Conservation (phyloP, 1,140 invertebrate species). For the Sycophaga agraensis region DNA sequence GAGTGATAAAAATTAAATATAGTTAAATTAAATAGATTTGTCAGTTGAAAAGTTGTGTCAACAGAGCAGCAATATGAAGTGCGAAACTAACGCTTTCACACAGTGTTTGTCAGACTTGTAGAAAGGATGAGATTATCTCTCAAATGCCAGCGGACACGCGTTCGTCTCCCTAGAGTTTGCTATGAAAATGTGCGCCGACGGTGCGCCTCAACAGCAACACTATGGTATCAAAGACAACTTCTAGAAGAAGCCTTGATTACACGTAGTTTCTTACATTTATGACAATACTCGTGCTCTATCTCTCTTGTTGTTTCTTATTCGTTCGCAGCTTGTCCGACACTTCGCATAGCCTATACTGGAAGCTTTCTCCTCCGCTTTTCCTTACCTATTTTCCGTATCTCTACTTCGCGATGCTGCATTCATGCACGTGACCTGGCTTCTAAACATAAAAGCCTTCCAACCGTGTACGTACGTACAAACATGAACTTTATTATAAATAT, state of each 20-base stretch:
- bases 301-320: no score
- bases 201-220: not conserved
- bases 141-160: conserved; percentile 23
- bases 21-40: no score
- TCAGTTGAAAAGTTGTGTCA: no score
- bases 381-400: not conserved
- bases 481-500: no score
- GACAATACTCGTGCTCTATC: conserved; percentile 13
- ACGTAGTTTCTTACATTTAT: conserved; percentile 18
- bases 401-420: not conserved
- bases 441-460: no score
- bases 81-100: conserved; percentile 13
- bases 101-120: not conserved
- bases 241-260: conserved; percentile 15
- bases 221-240: conserved; percentile 10
- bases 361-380: not conserved
- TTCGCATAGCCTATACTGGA: no score
- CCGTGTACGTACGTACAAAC: no score
- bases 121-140: conserved; percentile 38
- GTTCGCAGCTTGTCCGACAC: no score
- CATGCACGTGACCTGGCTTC: not conserved
- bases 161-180: conserved; percentile 10
- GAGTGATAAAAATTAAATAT: no score
- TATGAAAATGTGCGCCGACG: conserved; percentile 22
- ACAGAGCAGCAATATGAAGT: no score